Conservation (phyloP, 1,140 invertebrate species). For the Halesus radiatus region DNA sequence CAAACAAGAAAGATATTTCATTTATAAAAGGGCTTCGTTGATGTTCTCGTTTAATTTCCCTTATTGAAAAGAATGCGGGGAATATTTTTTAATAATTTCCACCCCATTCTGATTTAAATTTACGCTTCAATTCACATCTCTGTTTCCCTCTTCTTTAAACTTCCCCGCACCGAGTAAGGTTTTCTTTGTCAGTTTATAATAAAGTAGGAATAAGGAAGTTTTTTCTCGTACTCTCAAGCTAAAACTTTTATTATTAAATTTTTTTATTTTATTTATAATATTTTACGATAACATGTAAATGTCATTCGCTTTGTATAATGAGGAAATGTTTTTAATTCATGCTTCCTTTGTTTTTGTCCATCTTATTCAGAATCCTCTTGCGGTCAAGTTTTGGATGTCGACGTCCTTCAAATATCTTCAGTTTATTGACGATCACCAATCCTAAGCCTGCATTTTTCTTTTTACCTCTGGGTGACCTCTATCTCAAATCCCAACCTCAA, state of each 20-base stretch:
- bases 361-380: too few relatives aligned
- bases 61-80: constrained; percentile 24
- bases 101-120: constrained; percentile 46
- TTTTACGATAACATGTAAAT: too few relatives aligned
- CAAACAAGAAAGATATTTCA: neutral
- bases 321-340: too few relatives aligned
- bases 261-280: too few relatives aligned
- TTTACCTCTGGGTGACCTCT: too few relatives aligned
- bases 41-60: constrained; percentile 6
- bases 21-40: neutral
- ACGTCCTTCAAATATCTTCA: too few relatives aligned
- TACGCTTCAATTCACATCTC: constrained; percentile 27
- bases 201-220: constrained; percentile 22
- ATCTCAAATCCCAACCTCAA: too few relatives aligned
- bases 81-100: constrained; percentile 40
- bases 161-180: constrained; percentile 20
- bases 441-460: too few relatives aligned
- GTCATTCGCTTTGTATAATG: too few relatives aligned
- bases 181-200: constrained; percentile 45
- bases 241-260: constrained; percentile 4
- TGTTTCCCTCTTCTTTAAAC: constrained; percentile 27
- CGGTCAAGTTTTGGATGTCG: too few relatives aligned
- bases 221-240: neutral
- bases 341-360: too few relatives aligned
- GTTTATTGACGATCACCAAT: too few relatives aligned